These are phyloP conservation scores for Euthynnus affinis DNA, from an alignment of 2,797 vertebrate species.

Conservation along the genomic window DNA sequence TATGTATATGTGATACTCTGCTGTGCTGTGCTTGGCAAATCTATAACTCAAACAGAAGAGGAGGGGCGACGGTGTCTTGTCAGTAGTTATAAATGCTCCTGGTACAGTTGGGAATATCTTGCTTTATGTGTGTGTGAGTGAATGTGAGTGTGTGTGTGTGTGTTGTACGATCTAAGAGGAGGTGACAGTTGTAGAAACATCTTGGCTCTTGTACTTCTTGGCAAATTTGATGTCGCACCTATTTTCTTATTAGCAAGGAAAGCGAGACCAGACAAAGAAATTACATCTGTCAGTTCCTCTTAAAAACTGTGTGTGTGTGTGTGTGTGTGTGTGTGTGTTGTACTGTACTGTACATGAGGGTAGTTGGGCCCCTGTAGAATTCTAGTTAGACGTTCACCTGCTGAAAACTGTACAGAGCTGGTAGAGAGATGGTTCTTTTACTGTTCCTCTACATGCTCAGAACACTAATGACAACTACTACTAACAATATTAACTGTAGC, in stretches of 20 bases:
- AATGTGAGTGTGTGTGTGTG: neutral
- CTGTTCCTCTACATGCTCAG: constrained; percentile 51
- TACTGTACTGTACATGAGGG: constrained; percentile 29
- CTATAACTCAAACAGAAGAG: constrained; percentile 44
- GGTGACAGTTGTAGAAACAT: constrained; percentile 39
- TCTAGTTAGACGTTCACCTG: constrained; percentile 65
- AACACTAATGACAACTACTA: constrained; percentile 64
- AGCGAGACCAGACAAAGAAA: constrained; percentile 41
- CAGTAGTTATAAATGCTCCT: constrained; percentile 27
- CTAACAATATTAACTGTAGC: constrained; percentile 82
- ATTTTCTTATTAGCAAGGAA: constrained; percentile 23
- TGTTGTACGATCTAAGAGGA: constrained; percentile 16
- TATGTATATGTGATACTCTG: constrained; percentile 65
- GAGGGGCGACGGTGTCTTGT: constrained; percentile 9
- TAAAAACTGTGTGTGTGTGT: constrained; percentile 6
- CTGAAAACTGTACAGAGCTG: constrained; percentile 66
- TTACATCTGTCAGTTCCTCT: constrained; percentile 39
- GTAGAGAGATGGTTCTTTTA: constrained; percentile 37
- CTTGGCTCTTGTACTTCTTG: constrained; percentile 22
- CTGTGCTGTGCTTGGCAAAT: constrained; percentile 67
- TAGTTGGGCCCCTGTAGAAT: constrained; percentile 52
- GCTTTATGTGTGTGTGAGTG: neutral
- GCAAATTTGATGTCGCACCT: constrained; percentile 46
- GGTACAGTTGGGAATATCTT: neutral
- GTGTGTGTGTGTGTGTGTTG: constrained; percentile 3